These are phyloP conservation scores for Elachura formosa DNA, from an alignment of 2,113 vertebrate species.

Conservation along the genomic window DNA sequence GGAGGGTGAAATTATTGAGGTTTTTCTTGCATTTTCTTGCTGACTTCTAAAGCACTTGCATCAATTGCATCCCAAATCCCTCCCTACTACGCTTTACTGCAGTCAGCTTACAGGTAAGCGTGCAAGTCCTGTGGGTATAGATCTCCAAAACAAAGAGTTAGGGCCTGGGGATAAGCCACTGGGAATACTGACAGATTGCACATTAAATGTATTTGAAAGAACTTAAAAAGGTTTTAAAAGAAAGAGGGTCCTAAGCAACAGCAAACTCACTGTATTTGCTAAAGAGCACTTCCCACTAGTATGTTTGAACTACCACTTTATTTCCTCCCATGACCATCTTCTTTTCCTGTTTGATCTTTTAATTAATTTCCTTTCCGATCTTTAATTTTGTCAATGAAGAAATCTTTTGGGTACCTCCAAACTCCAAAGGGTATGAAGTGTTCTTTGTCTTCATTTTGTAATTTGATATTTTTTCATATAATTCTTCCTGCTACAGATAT, in stretches of 20 bases:
- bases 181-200: neutral
- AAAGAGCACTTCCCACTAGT: neutral
- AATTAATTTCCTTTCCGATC: neutral
- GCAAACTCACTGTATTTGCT: neutral
- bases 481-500: conserved; percentile 25
- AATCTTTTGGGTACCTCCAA: neutral
- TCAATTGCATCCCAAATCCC: neutral
- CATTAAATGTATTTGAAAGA: neutral
- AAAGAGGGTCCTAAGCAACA: neutral
- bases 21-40: neutral
- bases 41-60: neutral
- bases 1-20: neutral
- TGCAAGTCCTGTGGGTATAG: neutral
- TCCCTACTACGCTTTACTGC: neutral
- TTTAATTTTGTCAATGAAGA: neutral
- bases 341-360: neutral
- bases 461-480: neutral
- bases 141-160: neutral
- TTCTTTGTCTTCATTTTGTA: neutral
- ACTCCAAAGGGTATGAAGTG: neutral
- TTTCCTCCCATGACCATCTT: neutral
- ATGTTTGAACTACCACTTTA: neutral
- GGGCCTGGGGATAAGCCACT: neutral
- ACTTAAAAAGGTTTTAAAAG: neutral
- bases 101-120: neutral